These are phyloP conservation scores for Bradysia coprophila DNA, from an alignment of 1,140 invertebrate genomes.

Conservation along the genomic window DNA sequence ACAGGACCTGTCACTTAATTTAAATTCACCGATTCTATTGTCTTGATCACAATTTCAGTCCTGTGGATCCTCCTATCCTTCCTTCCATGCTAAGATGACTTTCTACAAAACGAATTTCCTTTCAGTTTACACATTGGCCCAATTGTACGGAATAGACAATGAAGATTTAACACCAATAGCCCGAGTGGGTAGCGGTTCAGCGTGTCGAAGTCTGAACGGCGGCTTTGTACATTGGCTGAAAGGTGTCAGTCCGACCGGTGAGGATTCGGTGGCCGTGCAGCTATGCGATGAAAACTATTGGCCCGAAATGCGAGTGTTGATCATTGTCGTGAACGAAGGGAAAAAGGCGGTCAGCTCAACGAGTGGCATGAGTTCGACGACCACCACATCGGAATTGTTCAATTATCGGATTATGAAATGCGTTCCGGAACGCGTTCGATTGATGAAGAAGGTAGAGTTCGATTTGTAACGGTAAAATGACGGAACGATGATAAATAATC, in stretches of 20 bases:
- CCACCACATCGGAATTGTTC: constrained; percentile 69
- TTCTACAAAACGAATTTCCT: constrained; percentile 8
- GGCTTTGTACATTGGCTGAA: constrained; percentile 83
- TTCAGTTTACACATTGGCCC: constrained; percentile 49
- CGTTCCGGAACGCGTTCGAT: constrained; percentile 49
- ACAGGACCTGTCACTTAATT: constrained; percentile 1
- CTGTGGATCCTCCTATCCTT: no score
- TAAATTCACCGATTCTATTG: neutral
- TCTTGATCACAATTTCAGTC: neutral
- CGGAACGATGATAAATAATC: neutral
- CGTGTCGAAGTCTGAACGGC: constrained; percentile 85
- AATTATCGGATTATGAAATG: constrained; percentile 47
- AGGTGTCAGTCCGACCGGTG: constrained; percentile 44
- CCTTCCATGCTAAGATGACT: no score
- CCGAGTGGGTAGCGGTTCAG: constrained; percentile 83
- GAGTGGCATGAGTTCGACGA: constrained; percentile 71
- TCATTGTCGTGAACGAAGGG: constrained; percentile 76
- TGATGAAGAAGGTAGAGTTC: constrained; percentile 43
- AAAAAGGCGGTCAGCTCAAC: constrained; percentile 81
- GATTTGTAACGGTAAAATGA: no score
- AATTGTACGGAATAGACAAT: constrained; percentile 50
- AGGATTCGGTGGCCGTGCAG: constrained; percentile 68
- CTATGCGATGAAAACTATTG: constrained; percentile 61
- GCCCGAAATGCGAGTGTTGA: constrained; percentile 76
- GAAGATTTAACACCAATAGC: constrained; percentile 72